Evolutionary conservation across 2,113 vertebrate species (phyloP), one percentile per base, ranked within the genome.

Genomic region (Pogona vitticeps): DNA sequence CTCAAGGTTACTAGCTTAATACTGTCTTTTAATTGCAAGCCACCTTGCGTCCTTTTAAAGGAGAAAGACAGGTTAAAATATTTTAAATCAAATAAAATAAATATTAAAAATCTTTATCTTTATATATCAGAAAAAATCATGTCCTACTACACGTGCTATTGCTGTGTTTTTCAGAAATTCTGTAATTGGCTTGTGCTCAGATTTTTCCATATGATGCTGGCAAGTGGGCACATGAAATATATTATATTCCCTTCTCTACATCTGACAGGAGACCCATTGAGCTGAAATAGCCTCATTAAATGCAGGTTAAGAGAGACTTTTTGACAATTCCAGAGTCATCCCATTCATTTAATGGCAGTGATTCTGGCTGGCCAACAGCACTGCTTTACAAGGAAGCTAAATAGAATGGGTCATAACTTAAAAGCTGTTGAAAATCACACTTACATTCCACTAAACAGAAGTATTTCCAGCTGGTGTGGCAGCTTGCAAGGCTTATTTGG

Each of bases 351-450:
- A 91, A 92, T 91, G 86, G 83, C 81, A 88, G 83, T 88, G 84
- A 84, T 92, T 88, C 91, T 94, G 91, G 81, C 81, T 94, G 83
- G 92, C 90, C 90, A 88, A 76, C 8, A 89, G 80, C 90, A 91
- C 91, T 93, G 90, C 92, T 94, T 93, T 92, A 89, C 92, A 92
- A 87, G 90, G 89, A 92, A 92, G 86, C 63, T 92, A 86, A 92
- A 94, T 85, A 85, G 85, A 93, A 92, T 95, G 91, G 94, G 89
- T 93, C 91, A 92, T 91, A 90, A 91, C 88, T 91, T 94, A 92
- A 94, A 94, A 94, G 90, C 92, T 88, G 88, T 91, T 94, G 88
- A 91, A 78, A 71, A 91, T 92, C 91, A 85, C 70, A 77, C 82
- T 95, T 92, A 89, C 31, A 77, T 88, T 93, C 67, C n/a, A 89